These are phyloP conservation scores for Danio kyathit DNA, from an alignment of 2,797 vertebrate species.

Conservation along the genomic window DNA sequence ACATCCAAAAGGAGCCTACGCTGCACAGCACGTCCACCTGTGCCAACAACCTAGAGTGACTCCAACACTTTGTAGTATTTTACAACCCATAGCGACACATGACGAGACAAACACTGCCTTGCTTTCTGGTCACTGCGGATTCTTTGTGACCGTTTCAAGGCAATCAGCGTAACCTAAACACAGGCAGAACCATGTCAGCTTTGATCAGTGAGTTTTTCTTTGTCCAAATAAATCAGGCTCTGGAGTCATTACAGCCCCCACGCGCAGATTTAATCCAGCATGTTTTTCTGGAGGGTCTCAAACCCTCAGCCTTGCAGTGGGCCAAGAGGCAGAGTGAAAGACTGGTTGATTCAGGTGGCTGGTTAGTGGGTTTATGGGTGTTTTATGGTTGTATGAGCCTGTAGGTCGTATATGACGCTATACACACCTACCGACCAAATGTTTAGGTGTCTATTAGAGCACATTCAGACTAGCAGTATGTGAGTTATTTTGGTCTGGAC, in stretches of 20 bases:
- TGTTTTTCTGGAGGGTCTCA: constrained; percentile 16
- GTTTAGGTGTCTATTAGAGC: constrained; percentile 19
- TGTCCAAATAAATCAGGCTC: constrained; percentile 42
- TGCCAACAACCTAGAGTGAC: constrained; percentile 21
- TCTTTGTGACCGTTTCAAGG: constrained; percentile 8
- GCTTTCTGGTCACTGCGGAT: constrained; percentile 21
- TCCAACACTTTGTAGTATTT: constrained; percentile 25
- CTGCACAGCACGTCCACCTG: constrained; percentile 25
- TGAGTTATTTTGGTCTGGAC: background rate
- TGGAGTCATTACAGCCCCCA: constrained; percentile 9
- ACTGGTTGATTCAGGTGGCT: constrained; percentile 79
- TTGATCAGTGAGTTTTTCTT: constrained; percentile 15
- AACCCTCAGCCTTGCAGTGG: background rate
- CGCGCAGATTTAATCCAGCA: constrained; percentile 11
- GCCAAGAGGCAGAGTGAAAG: constrained; percentile 36
- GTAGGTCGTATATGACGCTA: constrained; percentile 20
- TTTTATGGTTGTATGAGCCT: constrained; percentile 57
- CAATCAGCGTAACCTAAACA: constrained; percentile 42
- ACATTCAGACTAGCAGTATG: background rate
- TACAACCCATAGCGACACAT: constrained; percentile 23
- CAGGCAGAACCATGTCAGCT: constrained; percentile 15
- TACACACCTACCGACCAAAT: constrained; percentile 25
- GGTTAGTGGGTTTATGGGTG: constrained; percentile 67
- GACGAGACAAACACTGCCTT: constrained; percentile 14
- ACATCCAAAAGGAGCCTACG: background rate